Evolutionary conservation across 2,797 vertebrate species (phyloP), one percentile per base, ranked within the genome.

Genomic region (Crotalus adamanteus): DNA sequence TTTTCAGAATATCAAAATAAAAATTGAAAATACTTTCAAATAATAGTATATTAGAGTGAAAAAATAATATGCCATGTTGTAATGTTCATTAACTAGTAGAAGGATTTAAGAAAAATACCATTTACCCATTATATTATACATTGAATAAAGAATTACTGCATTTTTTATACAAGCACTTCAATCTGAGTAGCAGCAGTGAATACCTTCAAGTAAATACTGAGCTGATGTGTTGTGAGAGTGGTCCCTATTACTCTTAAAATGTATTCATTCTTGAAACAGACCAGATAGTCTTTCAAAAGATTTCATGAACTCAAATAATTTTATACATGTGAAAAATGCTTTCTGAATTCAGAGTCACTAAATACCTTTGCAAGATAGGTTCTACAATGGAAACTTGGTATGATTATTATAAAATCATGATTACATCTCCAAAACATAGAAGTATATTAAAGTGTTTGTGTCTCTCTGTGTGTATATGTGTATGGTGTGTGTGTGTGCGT

Each of bases 1-100:
- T 47, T 61, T 87, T 90, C 89, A 59, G 89, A n/a, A 13, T 89
- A 69, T 73, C 86, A 92, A 57, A 94, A 92, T 47, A 90, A 87
- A 73, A 69, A 86, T 22, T 73, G 42, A 90, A 87, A 83, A 31
- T 31, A 56, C 31, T 63, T 90, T 83, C 16, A 88, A 78, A 18
- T 28, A 87, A 63, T 61, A 13, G 31, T 56, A 88, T 31, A 7
- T 85, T 25, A 87, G 86, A 73, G 31, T 65, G 31, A n/a, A 55
- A n/a, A 8, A 85, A 61, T 53, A 88, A 89, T 92, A 92, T 63
- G 56, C 16, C 11, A 86, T 31, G 61, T 93, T 93, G 55, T 47
- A 90, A 88, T 22, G 31, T 13, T 91, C 57, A 92, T 92, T 90
- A 63, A 87, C 18, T 25, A 86, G 7, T 51, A 9, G 51, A 26